Evolutionary conservation across 2,113 vertebrate genomes (phyloP).

Genomic region (Colius striatus): DNA sequence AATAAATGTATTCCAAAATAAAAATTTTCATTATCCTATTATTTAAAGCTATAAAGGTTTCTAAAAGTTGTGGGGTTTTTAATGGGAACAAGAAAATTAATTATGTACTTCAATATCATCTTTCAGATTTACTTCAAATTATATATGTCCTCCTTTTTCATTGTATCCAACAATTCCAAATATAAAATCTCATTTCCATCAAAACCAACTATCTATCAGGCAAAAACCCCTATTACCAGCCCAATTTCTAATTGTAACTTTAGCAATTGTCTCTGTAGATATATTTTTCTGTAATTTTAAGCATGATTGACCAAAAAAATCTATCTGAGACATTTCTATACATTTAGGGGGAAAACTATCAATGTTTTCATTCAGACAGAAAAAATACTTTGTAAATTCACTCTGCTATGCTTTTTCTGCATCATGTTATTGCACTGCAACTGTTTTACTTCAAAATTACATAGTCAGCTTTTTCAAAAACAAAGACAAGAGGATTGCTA

Average conservation of each 20-base stretch:
- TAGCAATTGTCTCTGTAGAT: neutral
- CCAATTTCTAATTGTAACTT: neutral
- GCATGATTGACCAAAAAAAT: neutral
- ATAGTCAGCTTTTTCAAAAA: conserved; percentile 17
- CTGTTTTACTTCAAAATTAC: conserved; percentile 41
- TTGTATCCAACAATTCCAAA: neutral
- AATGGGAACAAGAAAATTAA: neutral
- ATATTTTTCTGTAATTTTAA: conserved; percentile 31
- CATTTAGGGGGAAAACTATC: neutral
- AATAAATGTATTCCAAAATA: neutral
- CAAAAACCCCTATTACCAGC: neutral
- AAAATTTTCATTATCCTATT: neutral
- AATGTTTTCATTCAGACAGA: neutral
- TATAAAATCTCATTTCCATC: neutral
- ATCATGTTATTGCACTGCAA: conserved; percentile 23
- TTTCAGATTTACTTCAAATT: neutral
- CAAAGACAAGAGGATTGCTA: neutral
- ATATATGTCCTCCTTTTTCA: neutral
- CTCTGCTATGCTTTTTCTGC: neutral
- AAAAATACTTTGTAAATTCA: conserved; percentile 7
- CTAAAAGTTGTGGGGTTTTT: neutral
- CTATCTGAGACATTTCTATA: neutral
- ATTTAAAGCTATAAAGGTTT: neutral
- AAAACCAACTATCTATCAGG: neutral
- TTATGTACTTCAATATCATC: neutral